Evolutionary conservation across 2,888 invertebrate genomes (phyloP).

Genomic region (Tortrix viridana): DNA sequence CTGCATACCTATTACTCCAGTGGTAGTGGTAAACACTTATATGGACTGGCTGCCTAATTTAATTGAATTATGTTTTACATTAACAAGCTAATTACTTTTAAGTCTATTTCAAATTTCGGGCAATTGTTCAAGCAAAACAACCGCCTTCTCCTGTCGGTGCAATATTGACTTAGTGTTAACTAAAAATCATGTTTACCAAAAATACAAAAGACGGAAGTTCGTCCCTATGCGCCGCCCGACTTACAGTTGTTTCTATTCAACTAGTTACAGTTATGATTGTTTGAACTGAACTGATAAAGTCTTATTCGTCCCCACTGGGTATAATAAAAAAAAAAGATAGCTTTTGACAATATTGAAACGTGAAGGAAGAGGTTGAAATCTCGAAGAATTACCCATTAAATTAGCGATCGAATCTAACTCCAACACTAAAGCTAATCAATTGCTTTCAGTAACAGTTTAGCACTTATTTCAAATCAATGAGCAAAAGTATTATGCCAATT

Average conservation of each 20-base stretch:
- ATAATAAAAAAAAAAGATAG: too few relatives aligned
- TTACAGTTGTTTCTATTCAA: too few relatives aligned
- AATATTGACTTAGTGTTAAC: too few relatives aligned
- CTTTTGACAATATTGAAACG: neutral
- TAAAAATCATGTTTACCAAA: too few relatives aligned
- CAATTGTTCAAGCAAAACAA: neutral
- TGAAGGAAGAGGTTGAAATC: too few relatives aligned
- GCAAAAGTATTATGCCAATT: slow-evolving; percentile 40
- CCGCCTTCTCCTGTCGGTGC: neutral
- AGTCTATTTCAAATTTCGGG: neutral
- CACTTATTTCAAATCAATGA: slow-evolving; percentile 48
- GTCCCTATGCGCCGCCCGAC: too few relatives aligned
- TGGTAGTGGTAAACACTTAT: neutral
- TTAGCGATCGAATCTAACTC: slow-evolving; percentile 9
- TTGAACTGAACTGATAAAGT: too few relatives aligned
- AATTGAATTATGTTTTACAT: neutral
- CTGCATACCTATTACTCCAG: too few relatives aligned
- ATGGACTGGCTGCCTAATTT: neutral
- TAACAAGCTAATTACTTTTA: neutral
- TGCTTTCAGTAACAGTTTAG: slow-evolving; percentile 61
- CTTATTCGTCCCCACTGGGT: too few relatives aligned
- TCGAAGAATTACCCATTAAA: slow-evolving; percentile 9
- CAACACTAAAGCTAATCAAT: slow-evolving; percentile 57
- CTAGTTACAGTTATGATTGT: too few relatives aligned
- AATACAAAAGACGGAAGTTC: too few relatives aligned